Evolutionary conservation across 2,888 invertebrate species (phyloP), one percentile per base, ranked within the genome.

Genomic region (Eupithecia exiguata): DNA sequence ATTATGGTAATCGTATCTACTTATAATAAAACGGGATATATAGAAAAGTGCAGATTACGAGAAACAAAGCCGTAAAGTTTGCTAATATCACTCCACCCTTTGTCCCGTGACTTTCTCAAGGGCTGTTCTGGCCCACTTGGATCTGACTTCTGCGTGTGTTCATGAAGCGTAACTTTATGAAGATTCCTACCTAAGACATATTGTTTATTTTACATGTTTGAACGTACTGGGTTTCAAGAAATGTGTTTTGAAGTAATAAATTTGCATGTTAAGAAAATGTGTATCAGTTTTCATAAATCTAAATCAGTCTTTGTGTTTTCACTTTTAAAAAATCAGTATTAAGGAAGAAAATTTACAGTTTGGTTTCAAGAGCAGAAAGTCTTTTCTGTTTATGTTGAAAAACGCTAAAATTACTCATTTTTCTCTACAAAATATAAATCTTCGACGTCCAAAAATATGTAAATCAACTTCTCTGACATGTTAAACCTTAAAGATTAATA

Each of bases 81-180:
- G 75, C 74, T 79, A 76, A 79, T 79, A 79, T 76, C 77, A 77
- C 77, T 78, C 75, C 74, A 74, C 74, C 75, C 77, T 77, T 79
- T 77, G 66, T 71, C 10, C 49, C 77, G 75, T 78, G 76, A 77
- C 80, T 79, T 77, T 77, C 71, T 66, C 25, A 21, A 38, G 66
- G 66, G 38, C 18, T 66, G 18, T 38, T 38, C 25, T 16, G 38
- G 14, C 21, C 9, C n/a, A 66, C 63, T 65, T 63, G 9, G 38
- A 38, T 3, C 12, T n/a, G 63, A 65, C 38, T 65, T 58, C 58
- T 58, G 12, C 53, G 53, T 53, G 53, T 53, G 10, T 5, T 58
- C 14, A 25, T 58, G 58, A 58, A 58, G 12, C 25, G 25, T 5
- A 1, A 21, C 49, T 12, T 21, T 12, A 21, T 58, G 25, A 58